Conservation (phyloP, 2,888 invertebrate genomes). For the Brachynemurus nebulosus region DNA sequence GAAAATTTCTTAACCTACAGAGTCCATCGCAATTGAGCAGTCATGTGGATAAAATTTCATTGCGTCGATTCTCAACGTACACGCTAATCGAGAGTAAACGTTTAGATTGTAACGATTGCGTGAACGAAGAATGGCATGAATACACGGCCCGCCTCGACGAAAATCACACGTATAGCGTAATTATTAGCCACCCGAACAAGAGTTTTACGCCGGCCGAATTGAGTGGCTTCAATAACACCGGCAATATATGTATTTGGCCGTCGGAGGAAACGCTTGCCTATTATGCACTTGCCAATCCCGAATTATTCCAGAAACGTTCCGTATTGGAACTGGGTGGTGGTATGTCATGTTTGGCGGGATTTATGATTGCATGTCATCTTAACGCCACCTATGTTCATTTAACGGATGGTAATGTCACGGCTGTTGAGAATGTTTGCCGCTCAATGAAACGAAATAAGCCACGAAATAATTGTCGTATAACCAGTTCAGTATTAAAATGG, state of each 20-base stretch:
- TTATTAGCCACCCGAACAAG: conserved; percentile 41
- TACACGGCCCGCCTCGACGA: conserved; percentile 38
- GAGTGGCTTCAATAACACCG: conserved; percentile 71
- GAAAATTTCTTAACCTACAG: background rate
- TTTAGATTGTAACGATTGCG: conserved; percentile 27
- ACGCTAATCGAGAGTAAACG: conserved; percentile 25
- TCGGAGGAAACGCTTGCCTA: conserved; percentile 63
- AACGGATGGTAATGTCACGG: conserved; percentile 65
- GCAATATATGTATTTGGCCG: conserved; percentile 68
- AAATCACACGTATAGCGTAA: conserved; percentile 37
- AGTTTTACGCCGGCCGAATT: conserved; percentile 54
- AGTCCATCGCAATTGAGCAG: conserved; percentile 8
- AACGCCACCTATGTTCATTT: conserved; percentile 47
- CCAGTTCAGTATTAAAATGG: conserved; percentile 41
- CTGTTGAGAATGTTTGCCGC: conserved; percentile 54
- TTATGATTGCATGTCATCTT: conserved; percentile 55
- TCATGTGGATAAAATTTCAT: conserved; percentile 26
- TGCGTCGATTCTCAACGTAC: conserved; percentile 31
- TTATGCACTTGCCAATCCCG: conserved; percentile 47
- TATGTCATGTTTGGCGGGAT: conserved; percentile 69
- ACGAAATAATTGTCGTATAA: conserved; percentile 33
- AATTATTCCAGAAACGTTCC: conserved; percentile 48
- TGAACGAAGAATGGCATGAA: conserved; percentile 45
- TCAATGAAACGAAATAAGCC: conserved; percentile 52
- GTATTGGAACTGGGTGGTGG: conserved; percentile 72